Conservation (phyloP, 2,797 vertebrate species). For the Australoheros facetus region DNA sequence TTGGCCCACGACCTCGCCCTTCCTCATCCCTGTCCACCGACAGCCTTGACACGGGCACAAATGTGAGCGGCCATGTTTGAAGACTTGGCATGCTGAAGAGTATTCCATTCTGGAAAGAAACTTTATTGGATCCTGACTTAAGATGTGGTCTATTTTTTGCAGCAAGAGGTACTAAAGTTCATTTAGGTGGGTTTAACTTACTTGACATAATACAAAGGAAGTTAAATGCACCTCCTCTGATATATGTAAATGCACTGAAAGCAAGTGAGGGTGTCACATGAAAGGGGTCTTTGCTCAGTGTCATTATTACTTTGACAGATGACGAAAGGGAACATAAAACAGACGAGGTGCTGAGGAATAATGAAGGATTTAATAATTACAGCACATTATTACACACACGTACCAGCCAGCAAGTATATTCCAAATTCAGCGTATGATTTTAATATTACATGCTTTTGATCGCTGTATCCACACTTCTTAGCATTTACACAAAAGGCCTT, state of each 20-base stretch:
- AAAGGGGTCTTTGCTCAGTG: conserved; percentile 6
- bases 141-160: conserved; percentile 15
- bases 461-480: conserved; percentile 36
- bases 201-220: conserved; percentile 6
- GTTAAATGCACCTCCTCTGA: conserved; percentile 7
- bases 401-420: conserved; percentile 37
- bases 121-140: conserved; percentile 21
- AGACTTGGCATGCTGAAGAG: not conserved
- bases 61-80: conserved; percentile 80
- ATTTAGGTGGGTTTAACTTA: conserved; percentile 17
- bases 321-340: conserved; percentile 5
- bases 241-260: conserved; percentile 57
- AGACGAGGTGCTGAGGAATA: conserved; percentile 2
- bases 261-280: conserved; percentile 28
- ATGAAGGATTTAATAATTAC: conserved; percentile 23
- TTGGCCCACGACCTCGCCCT: conserved; percentile 82
- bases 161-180: conserved; percentile 1
- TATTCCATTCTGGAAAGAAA: conserved; percentile 33
- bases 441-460: conserved; percentile 47
- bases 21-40: conserved; percentile 91
- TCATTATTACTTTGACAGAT: conserved; percentile 26
- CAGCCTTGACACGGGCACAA: conserved; percentile 77
- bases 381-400: conserved; percentile 14
- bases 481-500: conserved; percentile 47
- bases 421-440: conserved; percentile 36